Percentiles rank a stretch among this genome's conserved stretches.
Evolutionary conservation across 2,797 vertebrate species (phyloP).

Genomic region (Microchirus variegatus): DNA sequence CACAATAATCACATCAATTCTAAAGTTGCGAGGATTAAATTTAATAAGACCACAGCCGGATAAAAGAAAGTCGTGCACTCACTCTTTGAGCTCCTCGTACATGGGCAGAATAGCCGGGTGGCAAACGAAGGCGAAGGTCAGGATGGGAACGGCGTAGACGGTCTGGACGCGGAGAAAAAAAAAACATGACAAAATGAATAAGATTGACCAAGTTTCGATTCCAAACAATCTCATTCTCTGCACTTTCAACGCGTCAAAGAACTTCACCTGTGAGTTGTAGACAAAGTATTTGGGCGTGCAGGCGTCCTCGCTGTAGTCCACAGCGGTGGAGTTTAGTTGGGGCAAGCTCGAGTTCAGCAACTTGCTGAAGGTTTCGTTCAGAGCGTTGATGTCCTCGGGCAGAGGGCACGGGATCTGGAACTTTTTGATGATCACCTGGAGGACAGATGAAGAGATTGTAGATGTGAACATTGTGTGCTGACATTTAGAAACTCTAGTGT

Average conservation of each 20-base stretch:
- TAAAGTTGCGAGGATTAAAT: not conserved
- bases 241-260: not conserved
- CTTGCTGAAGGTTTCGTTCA: conserved; percentile 65
- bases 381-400: conserved; percentile 33
- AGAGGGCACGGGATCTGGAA: conserved; percentile 91
- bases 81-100: conserved; percentile 97
- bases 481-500: too few species aligned
- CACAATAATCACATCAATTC: not conserved
- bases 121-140: conserved; percentile 97
- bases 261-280: conserved; percentile 91
- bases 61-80: conserved; percentile 33
- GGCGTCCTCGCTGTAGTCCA: conserved; percentile 67
- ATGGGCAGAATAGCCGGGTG: conserved; percentile 97
- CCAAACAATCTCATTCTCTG: not conserved
- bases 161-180: conserved; percentile 79
- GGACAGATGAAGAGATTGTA: not conserved
- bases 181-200: not conserved
- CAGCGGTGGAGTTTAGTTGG: conserved; percentile 44
- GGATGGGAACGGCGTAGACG: conserved; percentile 94
- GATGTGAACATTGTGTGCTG: too few species aligned
- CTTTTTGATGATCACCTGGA: conserved; percentile 97
- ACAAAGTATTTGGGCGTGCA: conserved; percentile 94
- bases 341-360: conserved; percentile 73
- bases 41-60: conserved; percentile 1
- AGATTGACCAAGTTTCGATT: rapidly evolving